Evolutionary conservation across 2,888 invertebrate species (phyloP), one percentile per base, ranked within the genome.

Genomic region (Melanophora roralis): DNA sequence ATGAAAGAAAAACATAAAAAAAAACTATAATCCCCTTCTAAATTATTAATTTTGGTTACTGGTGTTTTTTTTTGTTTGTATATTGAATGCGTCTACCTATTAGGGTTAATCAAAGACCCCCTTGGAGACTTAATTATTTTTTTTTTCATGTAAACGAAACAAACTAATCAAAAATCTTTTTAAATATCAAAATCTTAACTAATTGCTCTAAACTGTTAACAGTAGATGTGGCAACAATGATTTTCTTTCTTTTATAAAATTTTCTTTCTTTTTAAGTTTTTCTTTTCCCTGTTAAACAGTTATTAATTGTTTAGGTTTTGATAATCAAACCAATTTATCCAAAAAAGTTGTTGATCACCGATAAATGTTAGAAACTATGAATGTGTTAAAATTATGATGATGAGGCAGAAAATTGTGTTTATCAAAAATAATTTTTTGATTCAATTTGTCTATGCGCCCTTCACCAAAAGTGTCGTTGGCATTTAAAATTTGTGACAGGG

Each of bases 91-190:
- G n/a, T 76, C 51, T 59, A 65, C 53, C 23, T 57, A 75, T 75
- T 79, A 67, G 32, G 62, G 36, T 72, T 76, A 75, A 79, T 75
- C 47, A 72, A 75, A 67, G 79, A 67, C 79, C 75, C 79, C 79
- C 65, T 45, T 51, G 57, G 71, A 55, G 75, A 57, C 16, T 49
- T 57, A 14, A 23, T 57, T 21, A 1, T 5, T 14, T 23, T 45
- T 45, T 8, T 62, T 27, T 27, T 1, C 14, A 55, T 9, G 11
- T 11, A 68, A 45, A 43, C 5, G 32, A 60, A 67, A 67, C 14
- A n/a, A 45, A 45, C 34, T 16, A 43, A 21, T 11, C 8, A 45
- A 53, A 62, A 36, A 38, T 64, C 12, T 62, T 45, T 27, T 34
- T n/a, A 32, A 45, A 36, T 19, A n/a, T n/a, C n/a, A n/a, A 19